Percentiles rank a stretch among this genome's conserved stretches.
phyloP scores from a whole-genome alignment of 2,888 invertebrate genomes.

The Acrocyrtus sp. region DNA sequence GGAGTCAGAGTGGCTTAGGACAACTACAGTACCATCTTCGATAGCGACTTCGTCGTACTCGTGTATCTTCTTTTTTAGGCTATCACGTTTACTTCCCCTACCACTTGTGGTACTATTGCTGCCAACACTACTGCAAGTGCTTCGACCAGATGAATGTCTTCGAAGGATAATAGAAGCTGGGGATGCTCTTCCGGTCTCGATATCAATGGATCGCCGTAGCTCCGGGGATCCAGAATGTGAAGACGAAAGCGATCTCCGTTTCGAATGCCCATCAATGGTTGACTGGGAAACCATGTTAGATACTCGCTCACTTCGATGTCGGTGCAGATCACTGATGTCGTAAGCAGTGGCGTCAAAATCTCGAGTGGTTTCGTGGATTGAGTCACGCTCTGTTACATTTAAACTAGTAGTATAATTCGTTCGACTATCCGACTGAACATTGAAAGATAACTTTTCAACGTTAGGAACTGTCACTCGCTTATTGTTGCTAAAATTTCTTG shows the following conservation, averaged over 20 bases:
- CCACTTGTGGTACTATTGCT: constrained; percentile 26
- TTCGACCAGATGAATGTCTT: constrained; percentile 47
- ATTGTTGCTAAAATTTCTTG: constrained; percentile 39
- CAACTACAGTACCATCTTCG: constrained; percentile 58
- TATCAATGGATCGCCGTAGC: constrained; percentile 4
- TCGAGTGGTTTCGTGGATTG: constrained; percentile 1
- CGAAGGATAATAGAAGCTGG: constrained; percentile 28
- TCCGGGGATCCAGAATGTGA: constrained; percentile 13
- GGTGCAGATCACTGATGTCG: constrained; percentile 39
- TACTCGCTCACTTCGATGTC: too few species aligned
- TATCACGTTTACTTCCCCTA: constrained; percentile 8
- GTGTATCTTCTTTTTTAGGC: constrained; percentile 33
- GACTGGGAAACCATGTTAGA: neutral
- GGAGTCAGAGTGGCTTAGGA: constrained; percentile 37
- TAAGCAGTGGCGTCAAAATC: constrained; percentile 35
- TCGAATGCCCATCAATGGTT: constrained; percentile 6
- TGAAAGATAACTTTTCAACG: constrained; percentile 20
- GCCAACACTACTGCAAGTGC: constrained; percentile 31
- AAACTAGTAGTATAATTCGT: constrained; percentile 32
- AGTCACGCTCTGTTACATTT: neutral
- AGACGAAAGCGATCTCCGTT: constrained; percentile 18
- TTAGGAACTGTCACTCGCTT: constrained; percentile 52
- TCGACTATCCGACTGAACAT: constrained; percentile 19
- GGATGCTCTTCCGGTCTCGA: constrained; percentile 16
- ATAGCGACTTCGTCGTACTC: constrained; percentile 62